Percentiles rank a stretch among this genome's conserved stretches.
These are phyloP conservation scores for Rhynchotus rufescens DNA, from an alignment of 2,797 vertebrate species.

Conservation along the genomic window DNA sequence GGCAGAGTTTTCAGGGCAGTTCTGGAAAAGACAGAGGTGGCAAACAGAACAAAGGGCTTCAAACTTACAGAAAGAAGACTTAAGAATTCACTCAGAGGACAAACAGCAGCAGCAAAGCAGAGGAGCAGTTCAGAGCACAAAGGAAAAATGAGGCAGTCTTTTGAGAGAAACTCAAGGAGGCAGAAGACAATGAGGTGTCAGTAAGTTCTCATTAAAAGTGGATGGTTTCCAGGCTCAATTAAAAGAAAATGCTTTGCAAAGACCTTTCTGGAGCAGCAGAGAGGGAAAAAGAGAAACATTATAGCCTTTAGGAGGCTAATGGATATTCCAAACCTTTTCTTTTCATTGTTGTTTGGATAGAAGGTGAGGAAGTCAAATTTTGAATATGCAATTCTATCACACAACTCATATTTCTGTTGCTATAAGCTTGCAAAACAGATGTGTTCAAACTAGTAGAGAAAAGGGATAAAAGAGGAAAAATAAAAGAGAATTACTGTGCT, in stretches of 20 bases:
- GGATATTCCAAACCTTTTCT: neutral
- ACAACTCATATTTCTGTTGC: slow-evolving; percentile 1
- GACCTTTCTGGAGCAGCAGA: neutral
- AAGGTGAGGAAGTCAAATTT: neutral
- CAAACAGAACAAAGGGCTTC: slow-evolving; percentile 1
- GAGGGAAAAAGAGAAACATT: neutral
- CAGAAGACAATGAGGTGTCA: slow-evolving; percentile 42
- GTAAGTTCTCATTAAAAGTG: slow-evolving; percentile 41
- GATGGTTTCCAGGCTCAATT: slow-evolving; percentile 19
- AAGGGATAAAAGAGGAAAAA: neutral
- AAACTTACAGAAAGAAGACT: neutral
- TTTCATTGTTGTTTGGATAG: neutral
- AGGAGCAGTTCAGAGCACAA: neutral
- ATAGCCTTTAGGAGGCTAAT: neutral
- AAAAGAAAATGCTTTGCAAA: neutral
- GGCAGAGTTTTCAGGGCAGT: neutral
- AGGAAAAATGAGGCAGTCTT: slow-evolving; percentile 11
- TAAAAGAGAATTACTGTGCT: neutral
- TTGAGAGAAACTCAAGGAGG: slow-evolving; percentile 10
- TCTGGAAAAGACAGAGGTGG: neutral
- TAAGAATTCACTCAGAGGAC: neutral
- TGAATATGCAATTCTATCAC: neutral
- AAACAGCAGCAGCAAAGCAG: neutral
- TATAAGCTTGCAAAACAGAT: neutral
- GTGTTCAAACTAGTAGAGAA: neutral